These are phyloP conservation scores for Lindbergichthys nudifrons DNA, from an alignment of 2,797 vertebrate species.

Conservation along the genomic window DNA sequence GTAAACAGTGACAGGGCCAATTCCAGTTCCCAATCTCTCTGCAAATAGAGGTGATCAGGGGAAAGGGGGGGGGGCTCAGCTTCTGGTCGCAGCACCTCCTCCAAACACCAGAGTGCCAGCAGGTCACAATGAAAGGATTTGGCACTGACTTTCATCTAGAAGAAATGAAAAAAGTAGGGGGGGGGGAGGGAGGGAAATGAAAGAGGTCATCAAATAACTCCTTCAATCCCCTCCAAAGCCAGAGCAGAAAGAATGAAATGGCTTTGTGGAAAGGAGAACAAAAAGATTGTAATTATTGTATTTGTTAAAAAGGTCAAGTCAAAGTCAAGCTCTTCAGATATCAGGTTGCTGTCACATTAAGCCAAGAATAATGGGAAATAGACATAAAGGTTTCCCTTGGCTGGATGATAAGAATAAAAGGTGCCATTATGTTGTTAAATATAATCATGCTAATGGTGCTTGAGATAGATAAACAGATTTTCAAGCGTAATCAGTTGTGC, in stretches of 20 bases:
- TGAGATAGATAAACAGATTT: too few species aligned
- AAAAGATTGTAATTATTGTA: slow-evolving; percentile 2
- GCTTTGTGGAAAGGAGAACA: slow-evolving; percentile 22
- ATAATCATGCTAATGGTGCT: too few species aligned
- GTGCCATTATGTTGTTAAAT: too few species aligned
- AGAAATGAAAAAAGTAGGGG: slow-evolving; percentile 35
- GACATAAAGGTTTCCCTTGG: too few species aligned
- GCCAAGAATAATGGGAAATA: too few species aligned
- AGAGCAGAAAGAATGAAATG: slow-evolving; percentile 29
- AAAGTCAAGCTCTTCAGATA: too few species aligned
- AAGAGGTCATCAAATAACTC: slow-evolving; percentile 54
- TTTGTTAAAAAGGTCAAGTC: slow-evolving; percentile 24
- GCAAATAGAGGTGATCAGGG: slow-evolving; percentile 78
- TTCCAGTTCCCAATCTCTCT: slow-evolving; percentile 73
- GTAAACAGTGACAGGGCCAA: slow-evolving; percentile 80
- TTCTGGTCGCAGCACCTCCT: slow-evolving; percentile 64
- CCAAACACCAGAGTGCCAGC: slow-evolving; percentile 21
- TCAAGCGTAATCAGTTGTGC: too few species aligned
- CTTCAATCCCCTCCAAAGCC: slow-evolving; percentile 47
- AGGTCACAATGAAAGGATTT: slow-evolving; percentile 56
- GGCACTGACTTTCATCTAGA: slow-evolving; percentile 57
- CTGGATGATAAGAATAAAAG: too few species aligned
- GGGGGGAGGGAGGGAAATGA: slow-evolving; percentile 1
- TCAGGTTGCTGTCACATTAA: too few species aligned
- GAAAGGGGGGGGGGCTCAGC: slow-evolving; percentile 55